Evolutionary conservation across 2,113 vertebrate species (phyloP).

Genomic region (Uria aalge): DNA sequence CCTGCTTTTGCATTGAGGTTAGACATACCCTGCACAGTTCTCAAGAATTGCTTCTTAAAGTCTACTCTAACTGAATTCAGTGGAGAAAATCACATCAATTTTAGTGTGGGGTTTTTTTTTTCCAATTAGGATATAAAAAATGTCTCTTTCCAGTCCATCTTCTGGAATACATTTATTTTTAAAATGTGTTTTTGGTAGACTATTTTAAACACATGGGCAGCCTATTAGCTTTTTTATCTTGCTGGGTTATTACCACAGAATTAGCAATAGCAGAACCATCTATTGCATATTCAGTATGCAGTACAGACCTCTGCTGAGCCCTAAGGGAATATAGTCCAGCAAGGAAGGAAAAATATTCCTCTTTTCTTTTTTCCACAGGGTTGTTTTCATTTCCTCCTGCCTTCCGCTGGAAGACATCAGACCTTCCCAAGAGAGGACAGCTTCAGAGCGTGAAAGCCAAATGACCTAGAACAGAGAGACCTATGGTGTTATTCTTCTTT

Average conservation of each 20-base stretch:
- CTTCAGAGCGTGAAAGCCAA: slow-evolving; percentile 1
- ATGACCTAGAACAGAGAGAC: not conserved
- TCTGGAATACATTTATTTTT: slow-evolving; percentile 36
- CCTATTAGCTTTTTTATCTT: slow-evolving; percentile 26
- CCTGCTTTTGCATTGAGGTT: not conserved
- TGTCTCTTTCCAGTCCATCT: not conserved
- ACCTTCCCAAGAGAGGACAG: slow-evolving; percentile 21
- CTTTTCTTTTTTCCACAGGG: slow-evolving; percentile 41
- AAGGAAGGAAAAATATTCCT: slow-evolving; percentile 43
- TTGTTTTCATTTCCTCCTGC: slow-evolving; percentile 49
- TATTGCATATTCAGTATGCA: not conserved
- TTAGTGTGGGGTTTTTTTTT: not conserved
- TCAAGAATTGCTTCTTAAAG: not conserved
- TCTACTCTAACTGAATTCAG: not conserved
- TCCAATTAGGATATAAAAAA: not conserved
- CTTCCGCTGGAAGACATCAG: slow-evolving; percentile 32
- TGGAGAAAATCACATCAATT: not conserved
- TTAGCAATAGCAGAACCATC: slow-evolving; percentile 34
- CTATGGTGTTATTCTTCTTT: not conserved
- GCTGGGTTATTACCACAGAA: slow-evolving; percentile 26
- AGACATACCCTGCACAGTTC: not conserved
- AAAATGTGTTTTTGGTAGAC: not conserved
- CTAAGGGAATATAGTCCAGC: slow-evolving; percentile 4
- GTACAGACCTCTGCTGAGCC: not conserved
- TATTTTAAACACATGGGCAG: slow-evolving; percentile 5